Percentiles rank a stretch among this genome's conserved stretches.
Evolutionary conservation across 2,797 vertebrate species (phyloP).

Genomic region (Streptopelia turtur): DNA sequence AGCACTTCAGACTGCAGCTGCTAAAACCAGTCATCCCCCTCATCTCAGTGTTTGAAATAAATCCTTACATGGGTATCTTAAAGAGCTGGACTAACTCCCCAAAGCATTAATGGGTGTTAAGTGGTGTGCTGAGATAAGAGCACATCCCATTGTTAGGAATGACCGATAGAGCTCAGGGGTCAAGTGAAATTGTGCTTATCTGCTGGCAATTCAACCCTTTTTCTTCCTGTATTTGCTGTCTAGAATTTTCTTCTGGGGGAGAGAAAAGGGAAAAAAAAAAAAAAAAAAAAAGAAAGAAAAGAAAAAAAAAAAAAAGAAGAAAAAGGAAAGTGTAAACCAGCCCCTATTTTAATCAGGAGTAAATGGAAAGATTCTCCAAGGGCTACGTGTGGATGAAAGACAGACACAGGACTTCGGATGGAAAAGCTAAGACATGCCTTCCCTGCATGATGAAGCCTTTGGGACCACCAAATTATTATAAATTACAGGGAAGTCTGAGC

Average conservation of each 20-base stretch:
- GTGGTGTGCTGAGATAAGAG: slow-evolving; percentile 68
- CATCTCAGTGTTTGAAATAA: slow-evolving; percentile 63
- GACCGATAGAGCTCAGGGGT: slow-evolving; percentile 57
- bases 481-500: not conserved
- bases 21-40: slow-evolving; percentile 39
- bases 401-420: not conserved
- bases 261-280: not conserved
- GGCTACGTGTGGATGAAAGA: slow-evolving; percentile 14
- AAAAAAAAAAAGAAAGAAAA: not conserved
- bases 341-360: not conserved
- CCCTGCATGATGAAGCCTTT: not conserved
- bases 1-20: slow-evolving; percentile 17
- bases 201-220: slow-evolving; percentile 52
- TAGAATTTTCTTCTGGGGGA: slow-evolving; percentile 33
- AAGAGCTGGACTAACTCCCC: slow-evolving; percentile 57
- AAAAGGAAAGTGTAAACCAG: slow-evolving; percentile 31
- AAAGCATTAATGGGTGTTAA: slow-evolving; percentile 74
- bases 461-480: not conserved
- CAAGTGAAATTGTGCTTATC: slow-evolving; percentile 71
- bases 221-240: slow-evolving; percentile 53
- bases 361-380: not conserved
- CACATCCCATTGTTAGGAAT: slow-evolving; percentile 63
- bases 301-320: not conserved
- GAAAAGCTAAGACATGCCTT: slow-evolving; percentile 13
- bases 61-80: slow-evolving; percentile 67